Conservation (phyloP, 1,140 invertebrate species). For the Holcopasites calliopsidis region DNA sequence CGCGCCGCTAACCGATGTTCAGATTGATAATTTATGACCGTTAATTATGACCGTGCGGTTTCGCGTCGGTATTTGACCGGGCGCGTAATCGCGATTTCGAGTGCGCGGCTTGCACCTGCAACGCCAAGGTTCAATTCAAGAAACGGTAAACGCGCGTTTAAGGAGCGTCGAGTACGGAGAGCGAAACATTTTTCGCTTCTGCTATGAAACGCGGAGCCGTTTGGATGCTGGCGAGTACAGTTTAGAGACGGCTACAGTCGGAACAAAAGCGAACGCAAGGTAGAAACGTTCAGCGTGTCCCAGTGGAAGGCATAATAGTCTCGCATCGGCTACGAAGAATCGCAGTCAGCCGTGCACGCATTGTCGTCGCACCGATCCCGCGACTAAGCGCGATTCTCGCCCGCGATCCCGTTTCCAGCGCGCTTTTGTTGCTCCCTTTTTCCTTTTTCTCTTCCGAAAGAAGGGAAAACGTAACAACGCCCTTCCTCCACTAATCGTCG, state of each 20-base stretch:
- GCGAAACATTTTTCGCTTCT: too few relatives aligned
- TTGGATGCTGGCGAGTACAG: too few relatives aligned
- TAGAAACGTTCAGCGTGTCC: slow-evolving; percentile 2
- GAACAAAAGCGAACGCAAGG: background rate
- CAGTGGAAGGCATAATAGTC: slow-evolving; percentile 28
- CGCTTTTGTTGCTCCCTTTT: slow-evolving; percentile 29
- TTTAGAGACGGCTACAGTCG: slow-evolving; percentile 1
- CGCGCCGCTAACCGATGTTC: slow-evolving; percentile 75
- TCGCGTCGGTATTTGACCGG: slow-evolving; percentile 59
- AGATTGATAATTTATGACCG: slow-evolving; percentile 80
- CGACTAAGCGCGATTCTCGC: slow-evolving; percentile 19
- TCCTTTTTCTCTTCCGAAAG: background rate
- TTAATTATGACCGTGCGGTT: slow-evolving; percentile 78
- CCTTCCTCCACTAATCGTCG: slow-evolving; percentile 58
- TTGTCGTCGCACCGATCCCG: slow-evolving; percentile 30
- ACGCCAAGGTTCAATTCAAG: background rate
- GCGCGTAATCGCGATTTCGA: slow-evolving; percentile 60
- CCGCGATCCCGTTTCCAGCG: slow-evolving; percentile 35
- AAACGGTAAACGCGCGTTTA: too few relatives aligned
- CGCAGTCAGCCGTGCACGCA: slow-evolving; percentile 3
- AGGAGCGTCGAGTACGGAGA: too few relatives aligned
- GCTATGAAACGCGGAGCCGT: too few relatives aligned
- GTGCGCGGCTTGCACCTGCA: background rate
- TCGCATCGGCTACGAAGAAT: slow-evolving; percentile 43
- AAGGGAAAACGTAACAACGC: slow-evolving; percentile 55